Percentiles rank a stretch among this genome's conserved stretches.
Evolutionary conservation across 2,113 vertebrate species (phyloP).

Genomic region (Mesitornis unicolor): DNA sequence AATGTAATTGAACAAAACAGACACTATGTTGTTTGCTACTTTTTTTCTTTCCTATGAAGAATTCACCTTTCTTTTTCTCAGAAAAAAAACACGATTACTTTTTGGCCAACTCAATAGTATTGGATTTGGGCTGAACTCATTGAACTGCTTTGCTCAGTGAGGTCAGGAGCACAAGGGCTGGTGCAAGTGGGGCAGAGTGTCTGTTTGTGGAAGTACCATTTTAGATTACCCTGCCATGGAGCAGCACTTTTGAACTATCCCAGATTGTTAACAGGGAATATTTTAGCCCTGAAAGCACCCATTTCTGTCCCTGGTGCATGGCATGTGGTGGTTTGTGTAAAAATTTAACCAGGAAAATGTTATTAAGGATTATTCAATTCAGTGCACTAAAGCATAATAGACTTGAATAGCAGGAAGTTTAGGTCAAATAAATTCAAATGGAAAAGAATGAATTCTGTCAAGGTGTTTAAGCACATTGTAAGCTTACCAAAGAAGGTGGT

Average conservation of each 20-base stretch:
- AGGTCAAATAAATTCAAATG: conserved; percentile 29
- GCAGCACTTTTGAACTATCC: background rate
- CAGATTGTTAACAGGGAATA: background rate
- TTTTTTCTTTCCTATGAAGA: too few relatives aligned
- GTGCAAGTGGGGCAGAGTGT: background rate
- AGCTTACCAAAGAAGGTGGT: background rate
- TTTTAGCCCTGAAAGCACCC: background rate
- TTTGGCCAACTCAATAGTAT: too few relatives aligned
- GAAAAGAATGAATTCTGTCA: conserved; percentile 5
- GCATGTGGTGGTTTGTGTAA: background rate
- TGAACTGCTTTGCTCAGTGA: background rate
- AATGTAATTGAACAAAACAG: too few relatives aligned
- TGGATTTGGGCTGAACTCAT: background rate
- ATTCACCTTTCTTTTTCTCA: too few relatives aligned
- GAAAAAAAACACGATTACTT: too few relatives aligned
- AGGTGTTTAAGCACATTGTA: background rate
- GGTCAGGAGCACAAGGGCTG: background rate
- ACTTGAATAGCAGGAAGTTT: background rate
- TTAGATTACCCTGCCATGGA: background rate
- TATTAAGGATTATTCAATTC: background rate
- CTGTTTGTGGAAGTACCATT: background rate
- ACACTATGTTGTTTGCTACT: too few relatives aligned
- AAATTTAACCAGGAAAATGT: background rate
- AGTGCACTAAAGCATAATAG: background rate
- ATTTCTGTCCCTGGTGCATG: background rate